Conservation (phyloP, 2,113 vertebrate genomes). For the Alaudala cheleensis region DNA sequence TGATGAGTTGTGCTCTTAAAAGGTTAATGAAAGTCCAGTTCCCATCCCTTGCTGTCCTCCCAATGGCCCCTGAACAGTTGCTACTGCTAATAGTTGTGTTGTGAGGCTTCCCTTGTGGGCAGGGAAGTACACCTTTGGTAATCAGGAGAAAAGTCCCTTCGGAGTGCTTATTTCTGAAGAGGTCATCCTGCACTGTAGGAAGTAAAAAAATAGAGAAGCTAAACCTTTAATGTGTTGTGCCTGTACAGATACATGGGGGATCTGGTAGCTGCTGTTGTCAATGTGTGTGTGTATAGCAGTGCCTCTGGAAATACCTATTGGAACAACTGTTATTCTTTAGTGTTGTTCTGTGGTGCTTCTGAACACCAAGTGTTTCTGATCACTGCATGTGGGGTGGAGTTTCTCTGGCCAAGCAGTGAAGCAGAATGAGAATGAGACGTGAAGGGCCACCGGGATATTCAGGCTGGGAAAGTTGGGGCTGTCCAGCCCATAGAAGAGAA, state of each 20-base stretch:
- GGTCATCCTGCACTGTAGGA: not conserved
- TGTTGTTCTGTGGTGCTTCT: not conserved
- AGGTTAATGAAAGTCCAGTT: not conserved
- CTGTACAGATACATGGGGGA: not conserved
- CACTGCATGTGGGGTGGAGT: not conserved
- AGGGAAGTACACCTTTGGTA: not conserved
- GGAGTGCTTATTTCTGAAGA: constrained; percentile 15
- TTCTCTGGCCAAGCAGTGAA: not conserved
- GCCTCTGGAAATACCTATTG: not conserved
- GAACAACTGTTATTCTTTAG: not conserved
- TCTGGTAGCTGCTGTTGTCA: not conserved
- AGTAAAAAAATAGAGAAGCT: not conserved
- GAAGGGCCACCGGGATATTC: not conserved
- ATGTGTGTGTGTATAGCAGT: rapidly evolving
- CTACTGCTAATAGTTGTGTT: not conserved
- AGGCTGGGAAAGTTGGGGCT: not conserved
- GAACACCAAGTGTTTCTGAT: not conserved
- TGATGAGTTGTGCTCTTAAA: not conserved
- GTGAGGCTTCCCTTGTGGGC: not conserved
- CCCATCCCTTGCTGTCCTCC: not conserved
- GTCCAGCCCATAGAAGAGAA: not conserved
- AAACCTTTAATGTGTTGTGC: not conserved
- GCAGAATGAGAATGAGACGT: not conserved
- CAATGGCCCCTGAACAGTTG: not conserved
- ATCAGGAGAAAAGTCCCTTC: not conserved